Conservation (phyloP, 2,113 vertebrate species). For the Hyperopisus bebe region DNA sequence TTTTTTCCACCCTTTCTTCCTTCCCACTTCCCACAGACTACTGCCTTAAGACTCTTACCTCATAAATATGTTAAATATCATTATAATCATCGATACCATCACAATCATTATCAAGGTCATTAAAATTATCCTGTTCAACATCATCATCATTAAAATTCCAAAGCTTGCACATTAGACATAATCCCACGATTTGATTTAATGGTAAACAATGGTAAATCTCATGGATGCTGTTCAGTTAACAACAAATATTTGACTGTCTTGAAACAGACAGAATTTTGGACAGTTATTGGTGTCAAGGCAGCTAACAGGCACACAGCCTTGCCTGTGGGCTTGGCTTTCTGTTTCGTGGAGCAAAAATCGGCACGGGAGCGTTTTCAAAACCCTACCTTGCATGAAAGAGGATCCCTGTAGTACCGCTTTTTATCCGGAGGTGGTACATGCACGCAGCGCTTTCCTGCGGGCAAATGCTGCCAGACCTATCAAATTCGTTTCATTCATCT, state of each 20-base stretch:
- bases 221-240: not conserved
- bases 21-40: not conserved
- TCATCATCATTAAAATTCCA: slow-evolving; percentile 9
- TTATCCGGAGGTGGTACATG: not conserved
- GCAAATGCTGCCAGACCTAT: slow-evolving; percentile 17
- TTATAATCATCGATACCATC: not conserved
- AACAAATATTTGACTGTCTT: not conserved
- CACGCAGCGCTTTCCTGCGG: not conserved
- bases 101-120: not conserved
- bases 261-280: not conserved
- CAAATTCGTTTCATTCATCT: not conserved
- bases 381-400: not conserved
- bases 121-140: not conserved
- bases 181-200: not conserved
- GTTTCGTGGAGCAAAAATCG: not conserved
- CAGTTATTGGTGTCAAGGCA: not conserved
- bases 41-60: not conserved
- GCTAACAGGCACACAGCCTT: not conserved
- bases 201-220: not conserved
- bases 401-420: not conserved
- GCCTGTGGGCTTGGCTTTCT: not conserved
- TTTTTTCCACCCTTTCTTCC: not conserved
- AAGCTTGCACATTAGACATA: not conserved
- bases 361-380: not conserved
- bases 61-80: not conserved